Evolutionary conservation across 2,888 invertebrate genomes (phyloP).

Genomic region (Leptinotarsa haldemani): DNA sequence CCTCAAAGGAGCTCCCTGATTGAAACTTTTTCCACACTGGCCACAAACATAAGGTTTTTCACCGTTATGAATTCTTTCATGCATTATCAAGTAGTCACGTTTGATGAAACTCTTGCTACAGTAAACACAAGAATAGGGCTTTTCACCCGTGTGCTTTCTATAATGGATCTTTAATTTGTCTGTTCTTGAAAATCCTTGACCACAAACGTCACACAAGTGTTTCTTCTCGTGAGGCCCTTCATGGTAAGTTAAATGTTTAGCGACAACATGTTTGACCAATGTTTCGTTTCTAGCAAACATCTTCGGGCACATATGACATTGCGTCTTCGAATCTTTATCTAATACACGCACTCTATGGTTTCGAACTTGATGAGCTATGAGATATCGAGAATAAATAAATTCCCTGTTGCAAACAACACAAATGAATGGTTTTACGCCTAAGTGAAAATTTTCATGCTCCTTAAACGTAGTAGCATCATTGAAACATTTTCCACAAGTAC

Average conservation of each 20-base stretch:
- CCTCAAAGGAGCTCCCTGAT: constrained; percentile 71
- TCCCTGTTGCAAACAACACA: constrained; percentile 66
- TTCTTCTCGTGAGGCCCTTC: constrained; percentile 54
- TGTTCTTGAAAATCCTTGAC: constrained; percentile 58
- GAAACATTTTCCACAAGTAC: constrained; percentile 67
- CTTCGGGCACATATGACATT: constrained; percentile 58
- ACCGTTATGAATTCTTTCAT: constrained; percentile 73
- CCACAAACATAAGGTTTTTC: constrained; percentile 74
- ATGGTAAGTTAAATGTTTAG: constrained; percentile 56
- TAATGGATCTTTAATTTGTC: constrained; percentile 60
- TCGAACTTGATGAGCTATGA: constrained; percentile 55
- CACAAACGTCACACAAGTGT: constrained; percentile 60
- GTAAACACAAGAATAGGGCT: constrained; percentile 58
- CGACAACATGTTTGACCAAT: constrained; percentile 65
- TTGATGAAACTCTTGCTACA: constrained; percentile 62
- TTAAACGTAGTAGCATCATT: constrained; percentile 65
- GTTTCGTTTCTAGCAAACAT: constrained; percentile 56
- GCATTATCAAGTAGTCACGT: constrained; percentile 68
- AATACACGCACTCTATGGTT: constrained; percentile 60
- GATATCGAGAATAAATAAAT: constrained; percentile 59
- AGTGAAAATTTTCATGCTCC: constrained; percentile 65
- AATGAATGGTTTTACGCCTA: constrained; percentile 61
- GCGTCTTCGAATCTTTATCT: constrained; percentile 64
- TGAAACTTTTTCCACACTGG: constrained; percentile 73
- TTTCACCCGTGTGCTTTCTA: constrained; percentile 60